Percentiles rank a stretch among this genome's conserved stretches.
phyloP scores from a whole-genome alignment of 2,888 invertebrate species.

The Tetragnatha montana region DNA sequence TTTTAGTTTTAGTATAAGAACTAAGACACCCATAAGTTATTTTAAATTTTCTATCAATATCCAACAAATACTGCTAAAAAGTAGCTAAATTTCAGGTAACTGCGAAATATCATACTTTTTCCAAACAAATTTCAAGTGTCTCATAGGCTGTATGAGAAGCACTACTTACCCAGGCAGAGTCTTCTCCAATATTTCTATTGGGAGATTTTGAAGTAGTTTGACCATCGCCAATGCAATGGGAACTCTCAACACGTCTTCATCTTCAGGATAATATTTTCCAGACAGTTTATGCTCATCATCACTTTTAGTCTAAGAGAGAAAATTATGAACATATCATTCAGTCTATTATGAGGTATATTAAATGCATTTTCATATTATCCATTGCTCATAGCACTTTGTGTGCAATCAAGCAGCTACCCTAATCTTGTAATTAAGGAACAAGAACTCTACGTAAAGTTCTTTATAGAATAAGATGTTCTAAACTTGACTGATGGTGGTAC shows the following conservation, averaged over 20 bases:
- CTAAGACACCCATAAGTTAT: no score
- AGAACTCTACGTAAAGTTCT: no score
- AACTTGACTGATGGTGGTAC: no score
- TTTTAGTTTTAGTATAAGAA: no score
- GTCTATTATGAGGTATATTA: no score
- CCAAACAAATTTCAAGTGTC: not conserved
- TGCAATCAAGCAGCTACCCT: no score
- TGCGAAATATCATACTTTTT: not conserved
- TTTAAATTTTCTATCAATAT: not conserved
- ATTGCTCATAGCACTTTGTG: no score
- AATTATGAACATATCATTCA: not conserved
- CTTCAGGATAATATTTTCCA: conserved; percentile 75
- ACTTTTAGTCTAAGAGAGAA: conserved; percentile 33
- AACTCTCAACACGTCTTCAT: conserved; percentile 90
- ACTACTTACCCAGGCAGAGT: conserved; percentile 88
- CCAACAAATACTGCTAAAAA: not conserved
- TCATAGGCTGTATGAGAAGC: not conserved
- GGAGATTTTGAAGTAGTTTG: conserved; percentile 91
- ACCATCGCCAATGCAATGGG: conserved; percentile 95
- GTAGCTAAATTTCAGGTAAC: not conserved
- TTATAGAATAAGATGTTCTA: no score
- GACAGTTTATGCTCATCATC: conserved; percentile 81
- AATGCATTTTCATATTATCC: no score
- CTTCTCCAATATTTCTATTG: conserved; percentile 83
- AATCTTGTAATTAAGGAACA: not conserved